These are phyloP conservation scores for Euschistus heros DNA, from an alignment of 1,140 invertebrate species.

Conservation along the genomic window DNA sequence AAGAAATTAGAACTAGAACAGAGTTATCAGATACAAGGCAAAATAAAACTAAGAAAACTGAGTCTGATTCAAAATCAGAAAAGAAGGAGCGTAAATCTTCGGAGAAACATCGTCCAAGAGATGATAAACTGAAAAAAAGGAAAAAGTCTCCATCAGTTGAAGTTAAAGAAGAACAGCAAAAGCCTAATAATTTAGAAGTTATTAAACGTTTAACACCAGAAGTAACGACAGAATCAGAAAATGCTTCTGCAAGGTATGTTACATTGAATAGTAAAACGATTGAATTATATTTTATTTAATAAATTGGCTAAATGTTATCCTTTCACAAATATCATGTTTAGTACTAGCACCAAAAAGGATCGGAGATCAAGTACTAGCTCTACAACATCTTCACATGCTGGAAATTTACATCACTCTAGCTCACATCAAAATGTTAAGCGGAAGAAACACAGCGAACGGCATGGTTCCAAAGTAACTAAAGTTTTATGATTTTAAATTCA, in stretches of 20 bases:
- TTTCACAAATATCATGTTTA: background rate
- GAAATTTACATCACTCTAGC: slow-evolving; percentile 6
- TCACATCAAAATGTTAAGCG: slow-evolving; percentile 24
- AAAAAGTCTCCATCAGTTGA: slow-evolving; percentile 14
- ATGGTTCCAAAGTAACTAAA: slow-evolving; percentile 23
- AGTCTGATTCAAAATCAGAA: slow-evolving; percentile 28
- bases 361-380: slow-evolving; percentile 28
- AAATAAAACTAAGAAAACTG: slow-evolving; percentile 17
- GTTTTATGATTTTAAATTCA: slow-evolving; percentile 5
- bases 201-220: slow-evolving; percentile 24
- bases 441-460: slow-evolving; percentile 26
- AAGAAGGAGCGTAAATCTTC: slow-evolving; percentile 35
- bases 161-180: slow-evolving; percentile 7
- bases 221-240: slow-evolving; percentile 9
- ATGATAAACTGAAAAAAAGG: slow-evolving; percentile 21
- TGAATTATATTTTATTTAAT: background rate
- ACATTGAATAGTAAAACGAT: background rate
- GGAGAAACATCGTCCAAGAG: slow-evolving; percentile 30
- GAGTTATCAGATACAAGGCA: slow-evolving; percentile 47
- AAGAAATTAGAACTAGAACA: slow-evolving; percentile 40
- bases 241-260: background rate
- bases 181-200: slow-evolving; percentile 13
- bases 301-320: background rate
- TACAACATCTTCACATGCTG: slow-evolving; percentile 21
- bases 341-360: slow-evolving; percentile 19